A percentile compares a stretch with the other conserved stretches of the same genome.
Conservation (phyloP, 2,113 vertebrate genomes). For the Myrmecobius fasciatus region DNA sequence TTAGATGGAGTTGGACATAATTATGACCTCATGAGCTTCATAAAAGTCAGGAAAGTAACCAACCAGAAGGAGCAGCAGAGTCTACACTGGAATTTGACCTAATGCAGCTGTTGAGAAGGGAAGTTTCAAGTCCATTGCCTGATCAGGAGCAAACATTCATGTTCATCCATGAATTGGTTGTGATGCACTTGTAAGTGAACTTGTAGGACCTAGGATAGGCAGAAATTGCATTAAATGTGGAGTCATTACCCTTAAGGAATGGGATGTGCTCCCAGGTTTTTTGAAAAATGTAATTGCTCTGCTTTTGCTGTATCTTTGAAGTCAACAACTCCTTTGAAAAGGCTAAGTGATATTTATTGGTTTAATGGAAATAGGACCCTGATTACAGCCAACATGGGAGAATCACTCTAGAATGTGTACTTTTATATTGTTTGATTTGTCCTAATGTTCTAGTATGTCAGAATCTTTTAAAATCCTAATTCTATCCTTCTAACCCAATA, state of each 20-base stretch:
- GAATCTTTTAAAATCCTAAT: background rate
- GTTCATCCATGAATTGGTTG: background rate
- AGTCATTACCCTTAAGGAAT: background rate
- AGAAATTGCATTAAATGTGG: background rate
- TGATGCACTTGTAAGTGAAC: background rate
- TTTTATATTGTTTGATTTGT: background rate
- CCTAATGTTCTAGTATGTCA: too few relatives aligned
- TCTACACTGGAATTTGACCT: background rate
- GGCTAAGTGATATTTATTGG: background rate
- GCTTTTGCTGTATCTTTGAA: background rate
- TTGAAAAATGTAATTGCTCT: background rate
- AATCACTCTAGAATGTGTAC: background rate
- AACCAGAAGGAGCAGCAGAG: background rate
- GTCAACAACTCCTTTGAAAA: background rate
- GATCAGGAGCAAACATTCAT: background rate
- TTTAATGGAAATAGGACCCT: background rate
- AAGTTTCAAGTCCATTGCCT: background rate
- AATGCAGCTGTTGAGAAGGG: background rate
- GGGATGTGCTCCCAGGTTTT: too few relatives aligned
- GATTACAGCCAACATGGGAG: background rate
- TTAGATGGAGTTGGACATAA: background rate
- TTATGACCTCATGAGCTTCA: background rate
- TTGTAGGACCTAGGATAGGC: background rate
- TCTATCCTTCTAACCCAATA: background rate
- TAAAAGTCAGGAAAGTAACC: background rate